These are phyloP conservation scores for Riparia riparia DNA, from an alignment of 2,113 vertebrate genomes.

Conservation along the genomic window DNA sequence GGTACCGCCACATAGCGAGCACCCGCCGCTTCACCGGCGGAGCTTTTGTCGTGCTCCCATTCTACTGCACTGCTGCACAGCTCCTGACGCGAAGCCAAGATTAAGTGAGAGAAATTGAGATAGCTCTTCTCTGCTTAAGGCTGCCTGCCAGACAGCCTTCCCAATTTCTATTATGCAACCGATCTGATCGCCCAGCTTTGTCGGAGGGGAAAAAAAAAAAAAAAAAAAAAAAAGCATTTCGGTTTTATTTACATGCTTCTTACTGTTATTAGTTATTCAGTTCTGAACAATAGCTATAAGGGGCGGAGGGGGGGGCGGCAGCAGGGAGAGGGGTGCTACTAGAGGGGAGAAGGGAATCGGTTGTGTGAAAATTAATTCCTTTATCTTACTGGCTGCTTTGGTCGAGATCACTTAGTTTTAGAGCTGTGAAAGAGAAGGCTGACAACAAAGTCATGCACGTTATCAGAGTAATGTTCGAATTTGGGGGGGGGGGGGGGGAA, in stretches of 20 bases:
- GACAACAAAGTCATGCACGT: conserved; percentile 2
- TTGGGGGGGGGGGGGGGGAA: too few species aligned
- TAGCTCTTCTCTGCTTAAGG: conserved; percentile 77
- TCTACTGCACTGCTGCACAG: conserved; percentile 94
- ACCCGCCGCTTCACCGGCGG: conserved; percentile 78
- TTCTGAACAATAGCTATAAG: conserved; percentile 56
- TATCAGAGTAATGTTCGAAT: background rate
- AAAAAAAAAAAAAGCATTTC: background rate
- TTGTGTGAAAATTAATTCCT: conserved; percentile 66
- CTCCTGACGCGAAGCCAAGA: conserved; percentile 93
- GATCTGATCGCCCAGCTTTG: conserved; percentile 42
- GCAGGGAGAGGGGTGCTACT: background rate
- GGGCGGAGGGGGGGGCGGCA: background rate
- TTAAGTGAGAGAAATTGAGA: conserved; percentile 88
- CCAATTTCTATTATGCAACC: conserved; percentile 76
- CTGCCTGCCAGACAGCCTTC: conserved; percentile 80
- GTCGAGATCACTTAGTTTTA: conserved; percentile 68
- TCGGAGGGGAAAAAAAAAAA: background rate
- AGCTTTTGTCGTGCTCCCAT: conserved; percentile 80
- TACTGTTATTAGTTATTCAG: background rate
- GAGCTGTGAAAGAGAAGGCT: conserved; percentile 21
- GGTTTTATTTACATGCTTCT: conserved; percentile 40
- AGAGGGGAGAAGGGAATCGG: background rate
- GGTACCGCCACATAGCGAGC: conserved; percentile 73
- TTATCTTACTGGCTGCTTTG: conserved; percentile 67